Evolutionary conservation across 2,797 vertebrate species (phyloP).

Genomic region (Balearica regulorum): DNA sequence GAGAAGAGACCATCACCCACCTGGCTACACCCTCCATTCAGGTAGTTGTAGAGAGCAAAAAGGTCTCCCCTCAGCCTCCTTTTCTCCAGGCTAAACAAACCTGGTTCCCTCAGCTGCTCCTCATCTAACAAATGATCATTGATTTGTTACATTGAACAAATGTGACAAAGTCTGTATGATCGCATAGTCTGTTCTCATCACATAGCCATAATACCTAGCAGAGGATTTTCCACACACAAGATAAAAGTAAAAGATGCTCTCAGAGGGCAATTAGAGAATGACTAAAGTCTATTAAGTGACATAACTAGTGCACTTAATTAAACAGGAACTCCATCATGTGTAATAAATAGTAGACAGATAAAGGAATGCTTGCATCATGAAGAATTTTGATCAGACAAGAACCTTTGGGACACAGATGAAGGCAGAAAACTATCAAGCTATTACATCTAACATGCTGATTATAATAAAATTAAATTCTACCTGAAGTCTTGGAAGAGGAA

Average conservation of each 20-base stretch:
- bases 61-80: too few species aligned
- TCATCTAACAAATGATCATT: too few species aligned
- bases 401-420: background rate
- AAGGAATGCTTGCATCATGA: background rate
- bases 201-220: background rate
- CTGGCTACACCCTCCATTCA: too few species aligned
- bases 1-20: too few species aligned
- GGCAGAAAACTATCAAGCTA: background rate
- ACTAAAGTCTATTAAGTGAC: background rate
- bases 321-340: background rate
- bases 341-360: background rate
- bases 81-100: too few species aligned
- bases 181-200: background rate
- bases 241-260: background rate
- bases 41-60: too few species aligned
- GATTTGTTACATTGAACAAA: background rate
- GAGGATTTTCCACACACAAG: background rate
- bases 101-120: too few species aligned
- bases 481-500: background rate
- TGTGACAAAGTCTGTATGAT: background rate
- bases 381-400: background rate
- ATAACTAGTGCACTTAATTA: background rate
- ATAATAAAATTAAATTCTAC: background rate
- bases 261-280: background rate
- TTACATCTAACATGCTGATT: background rate